Evolutionary conservation across 2,113 vertebrate genomes (phyloP), one percentile per base, ranked within the genome.

Genomic region (Urocitellus parryii): DNA sequence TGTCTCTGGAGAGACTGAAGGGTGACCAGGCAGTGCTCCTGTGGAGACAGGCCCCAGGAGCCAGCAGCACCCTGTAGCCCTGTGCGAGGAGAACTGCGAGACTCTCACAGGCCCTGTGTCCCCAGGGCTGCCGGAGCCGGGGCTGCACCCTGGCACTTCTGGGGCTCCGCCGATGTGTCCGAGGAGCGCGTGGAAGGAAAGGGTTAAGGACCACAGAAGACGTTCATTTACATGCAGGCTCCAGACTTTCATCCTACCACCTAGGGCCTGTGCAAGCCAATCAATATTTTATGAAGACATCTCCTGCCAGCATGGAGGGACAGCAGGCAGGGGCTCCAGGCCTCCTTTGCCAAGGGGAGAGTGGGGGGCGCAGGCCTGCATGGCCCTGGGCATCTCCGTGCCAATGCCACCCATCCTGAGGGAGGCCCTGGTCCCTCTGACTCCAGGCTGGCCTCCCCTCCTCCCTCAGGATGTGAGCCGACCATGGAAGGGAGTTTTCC

Each of bases 211-310:
- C 37, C 37, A 8, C 24, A 1, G 32, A 92, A 11, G 48, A 87
- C 88, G 92, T 67, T 96, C 63, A 78, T 97, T 96, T 97, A 84
- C 81, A n/a, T 85, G 39, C 51, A 81, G 80, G 73, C 65, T 94
- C 82, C 34, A 9, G 73, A 85, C 89, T 70, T 63, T 67, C 63
- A 17, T 80, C 86, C 70, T 17, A 91, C 53, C 78, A 45, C 42
- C 37, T 72, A 10, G 77, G 94, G 65, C 79, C 78, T 74, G 65
- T 77, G 95, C 42, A 39, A 88, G 56, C 63, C 90, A 27, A 97
- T 97, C 97, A 93, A 96, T 97, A 91, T 96, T 97, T 96, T 48
- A 97, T 96, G 94, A 95, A 67, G 92, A 58, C 4, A 0, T 27
- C 58, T 95, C 87, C 94, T 86, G 74, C 67, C 2, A 4, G 25